Evolutionary conservation across 2,113 vertebrate genomes (phyloP), one percentile per base, ranked within the genome.

Genomic region (Cavia aperea): DNA sequence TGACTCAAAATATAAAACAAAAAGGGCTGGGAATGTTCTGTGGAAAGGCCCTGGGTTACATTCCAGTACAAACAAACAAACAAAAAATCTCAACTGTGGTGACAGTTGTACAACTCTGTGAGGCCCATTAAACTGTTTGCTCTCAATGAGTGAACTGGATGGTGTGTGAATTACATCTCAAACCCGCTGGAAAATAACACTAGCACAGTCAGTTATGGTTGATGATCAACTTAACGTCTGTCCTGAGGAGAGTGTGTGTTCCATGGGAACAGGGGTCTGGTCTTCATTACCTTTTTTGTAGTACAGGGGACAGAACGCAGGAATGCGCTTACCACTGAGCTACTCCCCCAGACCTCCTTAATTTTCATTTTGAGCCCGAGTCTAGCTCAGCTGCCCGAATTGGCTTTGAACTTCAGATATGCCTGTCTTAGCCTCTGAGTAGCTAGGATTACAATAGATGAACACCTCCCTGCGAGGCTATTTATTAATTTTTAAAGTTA

Each of bases 401-500:
- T 36, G 39, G 56, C 26, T 24, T 77, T 33, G 39, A 31, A 58
- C 86, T 33, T 31, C 23, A 39, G 56, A 49, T 46, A 72, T 14
- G 33, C 70, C 68, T 31, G 68, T 5, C n/a, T 39, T 24, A 13
- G 5, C 56, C 54, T 15, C 12, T 54, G 29, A 49, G 72, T 26
- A 60, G 49, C 43, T 78, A 26, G 72, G 58, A 63, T 23, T 60
- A 15, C 58, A 88, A 58, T 31, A 31, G 77, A 36, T 9, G 1
- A 12, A 29, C 16, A 54, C 18, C 49, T 36, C 77, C 26, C 77
- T 77, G 43, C 43, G 8, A 18, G 36, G 75, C 46, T 51, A 19
- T 26, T 51, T 19, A 49, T n/a, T 66, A 31, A 56, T 54, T 94
- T 79, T 88, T 90, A 65, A 81, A 86, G 66, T 54, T 82, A 88